phyloP scores from a whole-genome alignment of 2,888 invertebrate species.

The Celastrina argiolus region DNA sequence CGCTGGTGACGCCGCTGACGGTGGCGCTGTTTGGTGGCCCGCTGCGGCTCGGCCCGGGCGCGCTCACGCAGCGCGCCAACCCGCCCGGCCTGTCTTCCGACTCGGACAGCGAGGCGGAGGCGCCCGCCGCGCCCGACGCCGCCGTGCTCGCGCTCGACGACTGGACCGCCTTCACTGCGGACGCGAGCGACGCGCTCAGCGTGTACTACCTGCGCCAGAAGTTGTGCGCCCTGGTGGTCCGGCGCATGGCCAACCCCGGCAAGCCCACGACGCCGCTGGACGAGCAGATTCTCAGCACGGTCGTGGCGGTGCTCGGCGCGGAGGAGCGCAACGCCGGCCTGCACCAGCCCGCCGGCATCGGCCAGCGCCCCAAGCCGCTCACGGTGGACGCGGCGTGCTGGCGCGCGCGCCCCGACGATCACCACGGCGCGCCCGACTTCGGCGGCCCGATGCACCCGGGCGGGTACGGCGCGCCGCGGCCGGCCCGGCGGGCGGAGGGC shows the following conservation, averaged over 20 bases:
- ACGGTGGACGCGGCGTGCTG: slow-evolving; percentile 75
- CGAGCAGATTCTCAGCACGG: slow-evolving; percentile 82
- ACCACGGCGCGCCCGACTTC: slow-evolving; percentile 47
- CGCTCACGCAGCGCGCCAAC: slow-evolving; percentile 64
- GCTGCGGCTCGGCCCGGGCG: slow-evolving; percentile 74
- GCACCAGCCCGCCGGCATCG: slow-evolving; percentile 85
- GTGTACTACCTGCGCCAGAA: slow-evolving; percentile 84
- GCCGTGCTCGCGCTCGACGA: slow-evolving; percentile 81
- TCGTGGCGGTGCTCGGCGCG: slow-evolving; percentile 81
- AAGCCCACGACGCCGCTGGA: slow-evolving; percentile 78
- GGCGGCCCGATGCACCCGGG: slow-evolving; percentile 46
- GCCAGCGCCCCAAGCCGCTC: slow-evolving; percentile 85
- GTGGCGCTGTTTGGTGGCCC: slow-evolving; percentile 89
- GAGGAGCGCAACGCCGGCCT: slow-evolving; percentile 85
- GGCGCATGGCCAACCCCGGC: slow-evolving; percentile 78
- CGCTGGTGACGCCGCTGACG: slow-evolving; percentile 88
- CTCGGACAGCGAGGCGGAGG: slow-evolving; percentile 67
- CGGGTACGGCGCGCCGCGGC: slow-evolving; percentile 46
- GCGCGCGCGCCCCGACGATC: slow-evolving; percentile 51
- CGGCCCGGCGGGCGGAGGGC: slow-evolving; percentile 44
- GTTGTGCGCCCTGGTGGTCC: slow-evolving; percentile 82
- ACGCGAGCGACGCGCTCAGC: slow-evolving; percentile 81
- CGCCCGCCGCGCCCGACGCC: slow-evolving; percentile 55
- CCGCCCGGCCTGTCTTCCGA: slow-evolving; percentile 68
- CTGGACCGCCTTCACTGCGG: slow-evolving; percentile 85